Percentiles rank a stretch among this genome's conserved stretches.
Evolutionary conservation across 2,888 invertebrate species (phyloP).

Genomic region (Argynnis bischoffii): DNA sequence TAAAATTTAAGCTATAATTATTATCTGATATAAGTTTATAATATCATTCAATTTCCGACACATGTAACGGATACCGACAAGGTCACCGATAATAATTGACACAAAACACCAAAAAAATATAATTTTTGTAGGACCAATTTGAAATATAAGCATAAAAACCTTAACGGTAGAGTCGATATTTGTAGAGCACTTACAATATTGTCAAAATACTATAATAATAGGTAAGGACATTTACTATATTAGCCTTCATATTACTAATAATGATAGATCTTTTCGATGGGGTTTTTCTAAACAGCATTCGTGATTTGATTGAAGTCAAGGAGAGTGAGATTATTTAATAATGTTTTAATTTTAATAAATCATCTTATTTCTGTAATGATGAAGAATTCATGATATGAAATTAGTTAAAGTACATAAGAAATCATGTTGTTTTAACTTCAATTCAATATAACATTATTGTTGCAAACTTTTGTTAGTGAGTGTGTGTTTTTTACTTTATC

Average conservation of each 20-base stretch:
- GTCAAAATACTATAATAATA: slow-evolving; percentile 11
- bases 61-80: slow-evolving; percentile 62
- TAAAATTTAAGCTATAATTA: neutral
- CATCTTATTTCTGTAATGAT: too few species aligned
- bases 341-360: neutral
- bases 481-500: too few species aligned
- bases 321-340: neutral
- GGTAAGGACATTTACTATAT: slow-evolving; percentile 13
- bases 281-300: slow-evolving; percentile 19
- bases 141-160: neutral
- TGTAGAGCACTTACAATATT: neutral
- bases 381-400: too few species aligned
- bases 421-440: too few species aligned
- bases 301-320: slow-evolving; percentile 3
- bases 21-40: slow-evolving; percentile 9
- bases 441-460: too few species aligned
- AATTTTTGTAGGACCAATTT: neutral
- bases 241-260: slow-evolving; percentile 17
- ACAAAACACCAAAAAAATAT: slow-evolving; percentile 23
- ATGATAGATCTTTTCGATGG: slow-evolving; percentile 14
- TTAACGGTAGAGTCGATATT: slow-evolving; percentile 3
- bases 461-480: too few species aligned
- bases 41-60: slow-evolving; percentile 56
- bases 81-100: slow-evolving; percentile 52
- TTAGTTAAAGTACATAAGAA: too few species aligned